Evolutionary conservation across 2,888 invertebrate genomes (phyloP), one percentile per base, ranked within the genome.

Genomic region (Parnassius orleans): DNA sequence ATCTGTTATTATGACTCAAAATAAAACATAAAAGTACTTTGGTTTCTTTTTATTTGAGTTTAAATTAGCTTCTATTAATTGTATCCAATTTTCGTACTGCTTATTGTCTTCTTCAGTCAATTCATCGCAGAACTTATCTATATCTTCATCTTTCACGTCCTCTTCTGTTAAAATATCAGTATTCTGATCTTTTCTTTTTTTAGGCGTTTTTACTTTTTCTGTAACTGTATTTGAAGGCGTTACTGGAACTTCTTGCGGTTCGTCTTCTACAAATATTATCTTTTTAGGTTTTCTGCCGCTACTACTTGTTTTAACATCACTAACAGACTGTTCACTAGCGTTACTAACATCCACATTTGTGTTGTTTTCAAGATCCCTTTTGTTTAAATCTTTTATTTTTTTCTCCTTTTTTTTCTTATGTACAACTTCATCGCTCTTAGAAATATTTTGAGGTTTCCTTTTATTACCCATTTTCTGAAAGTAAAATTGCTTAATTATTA

Each of bases 61-160:
- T 66, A 90, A 78, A 66, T 84, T 87, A 48, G 77, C 81, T 79
- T 91, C 91, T 70, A 91, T 78, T 70, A 87, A 77, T 71, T 86
- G 76, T 33, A 91, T 80, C 91, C 91, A 91, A 61, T 77, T 78
- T 72, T 90, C 87, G 71, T 80, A 91, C 60, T 87, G 84, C 61
- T 75, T 71, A 70, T 91, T 90, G 69, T 89, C 87, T 72, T 87
- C 84, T 54, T 86, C 86, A 44, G 78, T 76, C 66, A 91, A 62
- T 66, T 87, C 89, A 65, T 89, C 86, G 73, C 89, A 89, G 74
- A 86, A 91, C 59, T 79, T 78, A 68, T 91, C 89, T 55, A 91
- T 91, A 64, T 91, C 91, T 72, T 87, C 90, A 64, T 91, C 90
- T 67, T 78, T 84, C 1, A 87, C 71, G 63, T 79, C 75, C 57